phyloP scores from a whole-genome alignment of 2,113 vertebrate species.

The Rhinichthys klamathensis region DNA sequence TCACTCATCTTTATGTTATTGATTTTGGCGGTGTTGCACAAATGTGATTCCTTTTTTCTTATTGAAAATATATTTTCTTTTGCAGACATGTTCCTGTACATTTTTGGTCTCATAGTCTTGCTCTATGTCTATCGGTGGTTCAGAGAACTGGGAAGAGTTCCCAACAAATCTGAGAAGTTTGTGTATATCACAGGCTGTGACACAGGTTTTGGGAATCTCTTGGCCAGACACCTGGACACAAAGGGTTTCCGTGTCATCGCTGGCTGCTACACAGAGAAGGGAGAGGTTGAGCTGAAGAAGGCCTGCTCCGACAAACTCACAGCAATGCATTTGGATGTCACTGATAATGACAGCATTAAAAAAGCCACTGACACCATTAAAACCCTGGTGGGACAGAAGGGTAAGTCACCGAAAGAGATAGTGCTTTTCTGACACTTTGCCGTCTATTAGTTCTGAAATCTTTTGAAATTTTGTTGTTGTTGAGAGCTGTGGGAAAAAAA shows the following conservation, averaged over 20 bases:
- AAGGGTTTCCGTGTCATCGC: conserved; percentile 77
- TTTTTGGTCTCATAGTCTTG: conserved; percentile 57
- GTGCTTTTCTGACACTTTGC: neutral
- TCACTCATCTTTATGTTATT: neutral
- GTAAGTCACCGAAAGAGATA: conserved; percentile 62
- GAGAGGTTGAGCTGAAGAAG: conserved; percentile 73
- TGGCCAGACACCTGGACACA: conserved; percentile 76
- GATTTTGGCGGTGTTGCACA: neutral
- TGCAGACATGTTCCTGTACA: conserved; percentile 65
- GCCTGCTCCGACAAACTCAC: conserved; percentile 68
- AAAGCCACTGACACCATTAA: conserved; percentile 73
- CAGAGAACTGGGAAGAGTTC: conserved; percentile 64
- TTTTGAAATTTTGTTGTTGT: too few species aligned
- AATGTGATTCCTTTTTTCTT: neutral
- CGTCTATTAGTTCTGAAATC: too few species aligned
- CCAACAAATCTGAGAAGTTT: conserved; percentile 70
- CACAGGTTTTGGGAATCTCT: conserved; percentile 74
- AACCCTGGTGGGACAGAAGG: conserved; percentile 75
- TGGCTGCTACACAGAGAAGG: conserved; percentile 75
- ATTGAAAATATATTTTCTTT: neutral
- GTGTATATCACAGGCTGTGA: conserved; percentile 78
- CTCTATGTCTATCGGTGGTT: conserved; percentile 69
- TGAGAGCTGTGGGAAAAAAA: too few species aligned
- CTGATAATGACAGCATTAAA: conserved; percentile 72
- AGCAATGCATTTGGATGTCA: conserved; percentile 80